A percentile compares a stretch with the other conserved stretches of the same genome.
These are phyloP conservation scores for Echinops telfairi DNA, from an alignment of 2,113 vertebrate genomes.

Conservation along the genomic window DNA sequence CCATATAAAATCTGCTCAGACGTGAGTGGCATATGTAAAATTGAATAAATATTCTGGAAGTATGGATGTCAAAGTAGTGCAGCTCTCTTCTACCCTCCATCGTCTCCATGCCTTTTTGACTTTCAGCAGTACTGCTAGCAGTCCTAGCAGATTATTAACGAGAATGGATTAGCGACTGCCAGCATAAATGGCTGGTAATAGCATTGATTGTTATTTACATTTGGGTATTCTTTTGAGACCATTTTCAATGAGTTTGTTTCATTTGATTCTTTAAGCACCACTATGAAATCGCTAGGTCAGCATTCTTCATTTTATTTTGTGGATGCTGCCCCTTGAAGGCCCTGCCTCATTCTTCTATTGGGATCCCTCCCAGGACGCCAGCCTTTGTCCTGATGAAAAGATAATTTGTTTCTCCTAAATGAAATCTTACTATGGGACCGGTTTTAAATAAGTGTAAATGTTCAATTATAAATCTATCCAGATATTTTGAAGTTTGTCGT, in stretches of 20 bases:
- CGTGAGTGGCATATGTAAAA: not conserved
- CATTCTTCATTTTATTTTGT: not conserved
- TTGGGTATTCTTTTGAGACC: conserved; percentile 5
- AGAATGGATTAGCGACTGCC: not conserved
- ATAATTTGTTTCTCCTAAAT: not conserved
- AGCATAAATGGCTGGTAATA: not conserved
- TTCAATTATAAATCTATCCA: not conserved
- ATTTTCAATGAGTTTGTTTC: conserved; percentile 13
- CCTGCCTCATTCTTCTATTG: not conserved
- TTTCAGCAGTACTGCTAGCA: not conserved
- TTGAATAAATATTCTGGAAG: conserved; percentile 29
- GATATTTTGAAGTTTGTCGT: conserved; percentile 39
- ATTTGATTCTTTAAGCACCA: not conserved
- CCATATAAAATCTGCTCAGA: conserved; percentile 23
- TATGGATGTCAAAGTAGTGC: not conserved
- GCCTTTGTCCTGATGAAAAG: not conserved
- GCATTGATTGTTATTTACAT: not conserved
- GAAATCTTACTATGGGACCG: not conserved
- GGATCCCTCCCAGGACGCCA: not conserved
- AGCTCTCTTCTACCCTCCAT: not conserved
- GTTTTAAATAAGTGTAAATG: conserved; percentile 23
- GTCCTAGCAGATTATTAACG: not conserved
- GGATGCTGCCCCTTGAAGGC: not conserved
- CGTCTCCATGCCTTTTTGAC: not conserved
- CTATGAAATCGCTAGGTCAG: not conserved